phyloP scores from a whole-genome alignment of 23 tunicate genomes.

The Halocynthia roretzi region DNA sequence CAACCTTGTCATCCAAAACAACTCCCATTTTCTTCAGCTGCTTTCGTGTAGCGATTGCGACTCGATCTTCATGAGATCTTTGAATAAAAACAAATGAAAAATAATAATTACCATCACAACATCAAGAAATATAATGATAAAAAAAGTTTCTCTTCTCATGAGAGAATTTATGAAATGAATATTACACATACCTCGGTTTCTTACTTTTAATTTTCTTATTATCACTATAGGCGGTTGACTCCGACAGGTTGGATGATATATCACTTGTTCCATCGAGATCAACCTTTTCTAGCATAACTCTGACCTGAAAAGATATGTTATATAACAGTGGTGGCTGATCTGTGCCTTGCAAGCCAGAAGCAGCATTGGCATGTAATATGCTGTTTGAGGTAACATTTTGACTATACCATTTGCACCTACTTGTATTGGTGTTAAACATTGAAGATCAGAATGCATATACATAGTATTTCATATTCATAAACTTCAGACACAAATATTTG shows the following conservation, averaged over 20 bases:
- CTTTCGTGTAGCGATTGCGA: slow-evolving; percentile 13
- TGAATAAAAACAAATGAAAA: neutral
- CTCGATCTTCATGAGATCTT: neutral
- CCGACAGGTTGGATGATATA: neutral
- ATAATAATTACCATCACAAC: neutral
- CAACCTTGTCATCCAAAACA: neutral
- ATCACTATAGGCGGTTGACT: neutral
- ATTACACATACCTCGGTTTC: too few species aligned
- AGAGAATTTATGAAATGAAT: too few species aligned
- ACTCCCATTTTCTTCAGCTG: slow-evolving; percentile 26
- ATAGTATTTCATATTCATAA: too few species aligned
- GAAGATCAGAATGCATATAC: too few species aligned
- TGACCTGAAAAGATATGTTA: slow-evolving; percentile 12
- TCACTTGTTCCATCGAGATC: slow-evolving; percentile 9
- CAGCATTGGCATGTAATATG: too few species aligned
- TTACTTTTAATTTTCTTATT: neutral
- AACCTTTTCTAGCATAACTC: slow-evolving; percentile 10
- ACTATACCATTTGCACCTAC: too few species aligned
- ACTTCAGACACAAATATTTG: too few species aligned
- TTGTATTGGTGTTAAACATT: too few species aligned
- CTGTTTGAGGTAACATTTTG: too few species aligned
- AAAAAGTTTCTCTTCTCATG: neutral
- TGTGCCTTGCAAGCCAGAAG: neutral
- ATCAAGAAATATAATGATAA: neutral
- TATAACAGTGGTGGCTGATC: neutral